Conservation (phyloP, 2,888 invertebrate species). For the Pecten maximus region DNA sequence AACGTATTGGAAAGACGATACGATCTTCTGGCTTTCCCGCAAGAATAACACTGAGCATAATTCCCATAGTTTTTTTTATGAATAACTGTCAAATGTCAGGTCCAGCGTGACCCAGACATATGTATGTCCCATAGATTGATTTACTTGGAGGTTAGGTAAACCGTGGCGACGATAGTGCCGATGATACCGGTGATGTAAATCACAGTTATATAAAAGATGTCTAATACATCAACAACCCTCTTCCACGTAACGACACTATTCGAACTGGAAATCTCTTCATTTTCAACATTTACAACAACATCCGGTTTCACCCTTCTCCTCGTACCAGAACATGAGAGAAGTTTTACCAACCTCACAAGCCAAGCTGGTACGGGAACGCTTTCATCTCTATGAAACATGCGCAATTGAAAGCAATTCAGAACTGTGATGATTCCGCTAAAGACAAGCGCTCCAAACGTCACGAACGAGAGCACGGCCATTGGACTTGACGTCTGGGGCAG, state of each 20-base stretch:
- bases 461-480: neutral
- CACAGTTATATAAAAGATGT: neutral
- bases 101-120: too few relatives aligned
- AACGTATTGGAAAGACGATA: too few relatives aligned
- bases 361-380: neutral
- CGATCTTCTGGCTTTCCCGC: too few relatives aligned
- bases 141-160: neutral
- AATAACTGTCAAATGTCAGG: too few relatives aligned
- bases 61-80: too few relatives aligned
- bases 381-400: conserved; percentile 2
- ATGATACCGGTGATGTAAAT: neutral
- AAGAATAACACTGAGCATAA: too few relatives aligned
- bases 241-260: neutral
- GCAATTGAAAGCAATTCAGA: neutral
- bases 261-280: neutral
- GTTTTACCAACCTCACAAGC: neutral
- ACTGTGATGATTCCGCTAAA: neutral
- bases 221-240: neutral
- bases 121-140: neutral
- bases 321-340: neutral
- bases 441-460: neutral
- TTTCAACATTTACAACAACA: neutral
- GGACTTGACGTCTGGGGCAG: neutral
- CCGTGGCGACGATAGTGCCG: neutral
- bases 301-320: neutral